A percentile compares a stretch with the other conserved stretches of the same genome.
These are phyloP conservation scores for Ictidomys tridecemlineatus DNA, from an alignment of 2,113 vertebrate species.

Conservation along the genomic window DNA sequence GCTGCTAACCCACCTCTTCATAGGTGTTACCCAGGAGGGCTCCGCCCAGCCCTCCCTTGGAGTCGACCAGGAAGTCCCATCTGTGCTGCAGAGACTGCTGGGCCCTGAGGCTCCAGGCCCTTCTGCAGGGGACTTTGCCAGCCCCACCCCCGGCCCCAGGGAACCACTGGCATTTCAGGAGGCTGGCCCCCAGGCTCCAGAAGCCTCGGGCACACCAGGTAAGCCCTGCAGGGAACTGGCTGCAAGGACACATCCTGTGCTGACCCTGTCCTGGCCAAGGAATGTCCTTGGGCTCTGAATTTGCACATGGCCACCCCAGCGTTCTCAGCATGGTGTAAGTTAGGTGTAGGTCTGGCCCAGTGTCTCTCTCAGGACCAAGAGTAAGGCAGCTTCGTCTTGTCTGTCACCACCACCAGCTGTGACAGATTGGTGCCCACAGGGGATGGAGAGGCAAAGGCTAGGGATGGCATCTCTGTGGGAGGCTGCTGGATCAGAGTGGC, in stretches of 20 bases:
- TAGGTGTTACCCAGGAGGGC: slow-evolving; percentile 41
- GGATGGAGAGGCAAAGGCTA: not conserved
- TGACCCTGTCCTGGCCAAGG: accelerated
- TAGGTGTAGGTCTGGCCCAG: not conserved
- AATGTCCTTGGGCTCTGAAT: no score
- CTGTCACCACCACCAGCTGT: not conserved
- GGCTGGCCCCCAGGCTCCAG: slow-evolving; percentile 76
- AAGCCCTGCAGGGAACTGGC: accelerated
- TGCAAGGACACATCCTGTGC: not conserved
- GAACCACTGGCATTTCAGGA: slow-evolving; percentile 39
- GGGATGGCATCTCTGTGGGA: not conserved
- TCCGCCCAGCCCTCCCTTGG: slow-evolving; percentile 62
- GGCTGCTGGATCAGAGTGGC: not conserved
- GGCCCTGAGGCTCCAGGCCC: not conserved
- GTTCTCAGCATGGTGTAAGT: not conserved
- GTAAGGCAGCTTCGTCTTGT: not conserved
- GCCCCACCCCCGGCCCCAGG: not conserved
- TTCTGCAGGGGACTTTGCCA: not conserved
- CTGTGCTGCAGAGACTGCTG: slow-evolving; percentile 67
- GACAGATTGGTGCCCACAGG: accelerated
- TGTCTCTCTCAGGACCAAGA: not conserved
- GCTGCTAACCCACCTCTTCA: not conserved
- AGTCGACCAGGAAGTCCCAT: slow-evolving; percentile 75
- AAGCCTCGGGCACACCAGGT: slow-evolving; percentile 52
- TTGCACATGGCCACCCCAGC: not conserved